Conservation (phyloP, 1,140 invertebrate genomes). For the Zaprionus ornatus region DNA sequence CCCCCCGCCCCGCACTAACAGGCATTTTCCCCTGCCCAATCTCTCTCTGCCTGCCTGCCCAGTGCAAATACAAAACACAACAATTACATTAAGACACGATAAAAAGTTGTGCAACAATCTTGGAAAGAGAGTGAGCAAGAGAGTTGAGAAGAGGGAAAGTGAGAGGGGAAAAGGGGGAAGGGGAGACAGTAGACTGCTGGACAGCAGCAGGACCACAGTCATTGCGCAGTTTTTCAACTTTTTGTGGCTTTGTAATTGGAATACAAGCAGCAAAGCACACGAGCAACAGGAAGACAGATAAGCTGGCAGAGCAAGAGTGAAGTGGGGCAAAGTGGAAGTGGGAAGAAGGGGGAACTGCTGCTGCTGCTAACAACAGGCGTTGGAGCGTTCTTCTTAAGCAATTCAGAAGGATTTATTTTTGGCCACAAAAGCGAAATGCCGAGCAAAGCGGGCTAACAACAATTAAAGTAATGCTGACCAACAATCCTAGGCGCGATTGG, state of each 20-base stretch:
- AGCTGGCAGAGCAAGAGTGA: conserved; percentile 1
- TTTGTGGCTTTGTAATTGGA: conserved; percentile 82
- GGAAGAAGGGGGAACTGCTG: not conserved
- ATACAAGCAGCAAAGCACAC: conserved; percentile 61
- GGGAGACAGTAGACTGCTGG: not conserved
- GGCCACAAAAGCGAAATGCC: conserved; percentile 75
- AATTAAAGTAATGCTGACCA: conserved; percentile 82
- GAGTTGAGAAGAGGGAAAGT: not conserved
- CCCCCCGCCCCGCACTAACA: no score
- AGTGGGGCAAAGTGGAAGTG: conserved; percentile 16
- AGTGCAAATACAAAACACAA: conserved; percentile 68
- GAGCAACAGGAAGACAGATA: conserved; percentile 73
- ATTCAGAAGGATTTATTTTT: conserved; percentile 81
- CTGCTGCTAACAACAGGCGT: conserved; percentile 57
- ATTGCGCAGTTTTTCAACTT: conserved; percentile 82
- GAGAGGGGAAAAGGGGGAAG: not conserved
- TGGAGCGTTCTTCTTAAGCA: conserved; percentile 73
- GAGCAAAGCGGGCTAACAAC: conserved; percentile 73
- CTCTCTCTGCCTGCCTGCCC: not conserved
- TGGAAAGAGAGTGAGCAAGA: conserved; percentile 23
- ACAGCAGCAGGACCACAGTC: conserved; percentile 54
- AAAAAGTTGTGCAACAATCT: conserved; percentile 81
- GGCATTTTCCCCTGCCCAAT: not conserved
- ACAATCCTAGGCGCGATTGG: conserved; percentile 51
- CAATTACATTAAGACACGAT: conserved; percentile 82